Percentiles rank a stretch among this genome's conserved stretches.
phyloP scores from a whole-genome alignment of 2,113 vertebrate species.

The Campylomormyrus numenius region DNA sequence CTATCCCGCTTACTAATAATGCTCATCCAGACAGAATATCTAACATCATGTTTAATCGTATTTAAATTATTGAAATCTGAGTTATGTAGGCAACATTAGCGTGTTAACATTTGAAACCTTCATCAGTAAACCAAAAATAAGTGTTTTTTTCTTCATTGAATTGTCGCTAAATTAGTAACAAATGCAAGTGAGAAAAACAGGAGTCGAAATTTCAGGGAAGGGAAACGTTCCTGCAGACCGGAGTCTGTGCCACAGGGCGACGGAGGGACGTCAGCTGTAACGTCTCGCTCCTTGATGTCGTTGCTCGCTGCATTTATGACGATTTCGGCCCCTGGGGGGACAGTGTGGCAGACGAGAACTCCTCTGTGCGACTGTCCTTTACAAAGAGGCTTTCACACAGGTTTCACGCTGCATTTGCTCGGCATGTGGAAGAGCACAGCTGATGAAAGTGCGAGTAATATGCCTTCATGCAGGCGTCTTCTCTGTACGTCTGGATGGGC shows the following conservation, averaged over 20 bases:
- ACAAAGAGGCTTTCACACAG: not conserved
- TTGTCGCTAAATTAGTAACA: not conserved
- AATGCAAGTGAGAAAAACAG: not conserved
- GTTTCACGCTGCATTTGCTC: not conserved
- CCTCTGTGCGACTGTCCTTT: not conserved
- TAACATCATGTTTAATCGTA: not conserved
- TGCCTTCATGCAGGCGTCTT: not conserved
- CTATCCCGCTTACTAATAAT: not conserved
- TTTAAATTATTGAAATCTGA: not conserved
- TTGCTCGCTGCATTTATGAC: not conserved
- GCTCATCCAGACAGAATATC: not conserved
- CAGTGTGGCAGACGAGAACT: not conserved
- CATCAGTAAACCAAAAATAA: not conserved
- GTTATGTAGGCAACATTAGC: not conserved
- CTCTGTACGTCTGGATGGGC: not conserved
- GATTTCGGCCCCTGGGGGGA: not conserved
- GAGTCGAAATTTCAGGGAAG: not conserved
- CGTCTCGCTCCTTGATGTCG: not conserved
- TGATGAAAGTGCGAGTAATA: slow-evolving; percentile 6
- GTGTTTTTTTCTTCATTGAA: not conserved
- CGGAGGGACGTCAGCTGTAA: not conserved
- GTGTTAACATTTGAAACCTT: not conserved
- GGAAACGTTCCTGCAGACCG: not conserved
- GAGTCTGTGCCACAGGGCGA: not conserved
- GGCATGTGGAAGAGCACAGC: not conserved